phyloP scores from a whole-genome alignment of 2,888 invertebrate genomes.

The Coleophora flavipennella region DNA sequence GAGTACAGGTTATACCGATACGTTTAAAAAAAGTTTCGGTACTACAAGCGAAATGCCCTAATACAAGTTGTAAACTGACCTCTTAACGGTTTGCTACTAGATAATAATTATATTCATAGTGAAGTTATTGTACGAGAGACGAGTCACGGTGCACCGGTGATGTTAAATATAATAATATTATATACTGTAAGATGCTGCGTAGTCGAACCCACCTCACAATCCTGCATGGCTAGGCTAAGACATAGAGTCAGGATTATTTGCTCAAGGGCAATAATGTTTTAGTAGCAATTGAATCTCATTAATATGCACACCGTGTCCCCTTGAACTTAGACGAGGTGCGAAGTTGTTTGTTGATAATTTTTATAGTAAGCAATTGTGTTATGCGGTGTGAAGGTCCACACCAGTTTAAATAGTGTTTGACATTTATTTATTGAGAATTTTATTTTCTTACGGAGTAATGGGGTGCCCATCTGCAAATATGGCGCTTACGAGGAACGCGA shows the following conservation, averaged over 20 bases:
- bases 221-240: constrained; percentile 57
- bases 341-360: constrained; percentile 70
- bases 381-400: constrained; percentile 65
- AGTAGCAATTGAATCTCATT: constrained; percentile 68
- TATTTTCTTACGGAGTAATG: constrained; percentile 67
- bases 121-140: constrained; percentile 38
- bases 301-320: constrained; percentile 53
- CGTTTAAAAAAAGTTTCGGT: too few relatives aligned
- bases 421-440: constrained; percentile 72
- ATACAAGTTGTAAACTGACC: too few relatives aligned
- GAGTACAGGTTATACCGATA: constrained; percentile 14
- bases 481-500: constrained; percentile 35
- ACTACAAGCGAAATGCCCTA: too few relatives aligned
- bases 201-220: constrained; percentile 58
- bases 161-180: constrained; percentile 40
- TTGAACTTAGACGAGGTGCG: constrained; percentile 59
- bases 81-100: constrained; percentile 30
- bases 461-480: constrained; percentile 71
- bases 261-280: constrained; percentile 68
- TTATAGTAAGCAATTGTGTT: constrained; percentile 71
- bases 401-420: constrained; percentile 65
- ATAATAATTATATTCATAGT: constrained; percentile 28
- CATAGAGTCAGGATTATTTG: constrained; percentile 60
- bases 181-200: constrained; percentile 38
- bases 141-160: constrained; percentile 49